Percentiles rank a stretch among this genome's conserved stretches.
These are phyloP conservation scores for Brotogeris chrysoptera DNA, from an alignment of 2,797 vertebrate genomes.

Conservation along the genomic window DNA sequence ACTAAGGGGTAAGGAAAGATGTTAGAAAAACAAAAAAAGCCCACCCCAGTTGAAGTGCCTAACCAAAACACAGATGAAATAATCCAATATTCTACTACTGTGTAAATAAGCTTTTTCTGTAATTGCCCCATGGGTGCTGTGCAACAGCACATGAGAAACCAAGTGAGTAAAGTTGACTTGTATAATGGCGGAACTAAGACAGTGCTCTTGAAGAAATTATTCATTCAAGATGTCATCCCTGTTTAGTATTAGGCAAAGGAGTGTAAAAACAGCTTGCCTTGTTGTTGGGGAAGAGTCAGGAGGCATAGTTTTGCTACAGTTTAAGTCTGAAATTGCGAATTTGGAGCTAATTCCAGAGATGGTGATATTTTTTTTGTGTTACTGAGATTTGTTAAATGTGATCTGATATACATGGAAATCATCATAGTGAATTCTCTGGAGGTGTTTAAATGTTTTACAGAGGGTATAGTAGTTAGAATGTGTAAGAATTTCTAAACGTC, in stretches of 20 bases:
- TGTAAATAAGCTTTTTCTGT: neutral
- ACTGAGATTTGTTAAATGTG: neutral
- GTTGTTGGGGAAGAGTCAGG: neutral
- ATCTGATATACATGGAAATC: neutral
- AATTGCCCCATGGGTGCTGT: neutral
- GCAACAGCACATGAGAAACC: neutral
- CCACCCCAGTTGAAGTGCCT: neutral
- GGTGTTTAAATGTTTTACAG: neutral
- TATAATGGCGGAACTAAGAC: neutral
- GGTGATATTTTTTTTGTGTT: neutral
- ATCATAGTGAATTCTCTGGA: neutral
- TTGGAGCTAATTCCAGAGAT: neutral
- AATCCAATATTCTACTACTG: neutral
- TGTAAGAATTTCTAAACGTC: constrained; percentile 2
- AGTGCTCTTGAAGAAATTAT: neutral
- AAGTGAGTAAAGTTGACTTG: neutral
- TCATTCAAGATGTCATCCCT: neutral
- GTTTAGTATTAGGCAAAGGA: neutral
- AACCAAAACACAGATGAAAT: neutral
- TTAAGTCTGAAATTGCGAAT: neutral
- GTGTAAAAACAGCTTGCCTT: neutral
- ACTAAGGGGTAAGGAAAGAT: neutral
- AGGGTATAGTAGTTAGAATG: neutral
- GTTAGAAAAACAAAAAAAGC: neutral
- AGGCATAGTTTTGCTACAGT: neutral